phyloP scores from a whole-genome alignment of 2,113 vertebrate species.

The Cheilinus undulatus region DNA sequence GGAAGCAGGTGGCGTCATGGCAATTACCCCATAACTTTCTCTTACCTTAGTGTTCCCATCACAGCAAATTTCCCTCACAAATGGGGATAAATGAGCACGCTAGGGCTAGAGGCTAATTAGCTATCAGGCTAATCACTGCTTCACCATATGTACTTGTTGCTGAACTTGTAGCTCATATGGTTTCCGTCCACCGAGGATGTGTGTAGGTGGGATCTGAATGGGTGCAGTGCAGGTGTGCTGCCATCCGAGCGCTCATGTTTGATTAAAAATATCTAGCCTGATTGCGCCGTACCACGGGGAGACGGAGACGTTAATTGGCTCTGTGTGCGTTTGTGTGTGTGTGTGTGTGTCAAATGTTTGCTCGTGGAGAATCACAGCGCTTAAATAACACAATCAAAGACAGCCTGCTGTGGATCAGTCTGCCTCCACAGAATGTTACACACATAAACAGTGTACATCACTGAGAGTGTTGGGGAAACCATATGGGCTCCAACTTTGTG shows the following conservation, averaged over 20 bases:
- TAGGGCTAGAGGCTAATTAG: slow-evolving; percentile 46
- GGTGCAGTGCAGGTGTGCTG: slow-evolving; percentile 60
- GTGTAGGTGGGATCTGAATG: slow-evolving; percentile 28
- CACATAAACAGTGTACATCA: not conserved
- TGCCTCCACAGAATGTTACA: slow-evolving; percentile 34
- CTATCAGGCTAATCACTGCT: slow-evolving; percentile 48
- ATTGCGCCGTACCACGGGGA: slow-evolving; percentile 64
- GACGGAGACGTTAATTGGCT: slow-evolving; percentile 70
- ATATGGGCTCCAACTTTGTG: slow-evolving; percentile 14
- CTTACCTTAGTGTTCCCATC: slow-evolving; percentile 16
- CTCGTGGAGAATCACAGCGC: slow-evolving; percentile 48
- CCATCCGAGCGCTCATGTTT: slow-evolving; percentile 60
- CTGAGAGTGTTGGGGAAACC: slow-evolving; percentile 11
- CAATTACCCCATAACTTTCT: slow-evolving; percentile 13
- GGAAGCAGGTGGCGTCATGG: slow-evolving; percentile 15
- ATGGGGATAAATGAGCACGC: slow-evolving; percentile 41
- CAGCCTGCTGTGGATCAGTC: slow-evolving; percentile 57
- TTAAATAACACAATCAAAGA: slow-evolving; percentile 67
- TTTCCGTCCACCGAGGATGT: slow-evolving; percentile 19
- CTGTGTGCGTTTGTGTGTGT: slow-evolving; percentile 15
- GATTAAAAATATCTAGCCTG: slow-evolving; percentile 70
- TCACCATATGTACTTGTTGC: slow-evolving; percentile 56
- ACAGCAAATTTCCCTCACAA: slow-evolving; percentile 26
- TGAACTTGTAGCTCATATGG: slow-evolving; percentile 48
- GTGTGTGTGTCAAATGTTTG: slow-evolving; percentile 52